phyloP scores from a whole-genome alignment of 2,888 invertebrate species.

The Agrypnus murinus region DNA sequence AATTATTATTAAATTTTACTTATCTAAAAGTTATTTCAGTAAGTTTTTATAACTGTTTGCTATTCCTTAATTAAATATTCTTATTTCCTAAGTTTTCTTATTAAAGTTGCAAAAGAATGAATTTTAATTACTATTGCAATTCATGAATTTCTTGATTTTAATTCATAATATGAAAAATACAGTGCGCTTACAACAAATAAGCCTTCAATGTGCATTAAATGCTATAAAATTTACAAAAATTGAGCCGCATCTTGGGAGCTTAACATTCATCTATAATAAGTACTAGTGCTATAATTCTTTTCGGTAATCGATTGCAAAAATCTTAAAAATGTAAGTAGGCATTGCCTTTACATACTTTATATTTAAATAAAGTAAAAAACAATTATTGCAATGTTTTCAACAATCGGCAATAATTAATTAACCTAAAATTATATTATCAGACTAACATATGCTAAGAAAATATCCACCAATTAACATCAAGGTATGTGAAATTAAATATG shows the following conservation, averaged over 20 bases:
- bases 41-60: too few species aligned
- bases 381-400: neutral
- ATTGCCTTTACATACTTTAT: constrained; percentile 33
- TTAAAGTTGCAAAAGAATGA: too few species aligned
- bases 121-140: too few species aligned
- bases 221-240: constrained; percentile 45
- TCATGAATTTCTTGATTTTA: constrained; percentile 5
- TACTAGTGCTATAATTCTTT: constrained; percentile 17
- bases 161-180: constrained; percentile 20
- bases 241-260: constrained; percentile 41
- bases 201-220: constrained; percentile 38
- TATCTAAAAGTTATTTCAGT: too few species aligned
- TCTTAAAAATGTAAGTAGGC: constrained; percentile 23
- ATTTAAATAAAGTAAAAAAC: constrained; percentile 20
- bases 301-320: neutral
- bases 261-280: constrained; percentile 25
- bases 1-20: too few species aligned
- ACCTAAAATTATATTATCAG: constrained; percentile 2
- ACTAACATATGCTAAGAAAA: constrained; percentile 20
- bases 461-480: constrained; percentile 33
- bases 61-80: too few species aligned
- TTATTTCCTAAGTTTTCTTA: too few species aligned
- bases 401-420: constrained; percentile 9
- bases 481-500: constrained; percentile 27
- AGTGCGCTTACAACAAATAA: constrained; percentile 31